Percentiles rank a stretch among this genome's conserved stretches.
phyloP scores from a whole-genome alignment of 2,888 invertebrate genomes.

The Trachelus tabidus region DNA sequence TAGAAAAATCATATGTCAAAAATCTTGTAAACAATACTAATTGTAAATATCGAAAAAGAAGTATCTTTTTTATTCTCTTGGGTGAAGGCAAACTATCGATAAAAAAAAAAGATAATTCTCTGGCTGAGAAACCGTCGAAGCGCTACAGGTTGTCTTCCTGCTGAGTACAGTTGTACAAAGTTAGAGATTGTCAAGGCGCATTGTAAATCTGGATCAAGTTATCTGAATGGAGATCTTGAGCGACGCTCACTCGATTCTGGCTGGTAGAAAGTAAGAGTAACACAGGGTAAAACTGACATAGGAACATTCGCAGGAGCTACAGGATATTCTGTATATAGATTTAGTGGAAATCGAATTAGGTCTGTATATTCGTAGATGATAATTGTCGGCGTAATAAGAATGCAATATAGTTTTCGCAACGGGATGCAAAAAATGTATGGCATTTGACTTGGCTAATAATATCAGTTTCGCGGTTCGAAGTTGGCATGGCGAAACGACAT shows the following conservation, averaged over 20 bases:
- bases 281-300: background rate
- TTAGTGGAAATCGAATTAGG: background rate
- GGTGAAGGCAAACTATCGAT: background rate
- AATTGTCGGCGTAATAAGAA: background rate
- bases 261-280: background rate
- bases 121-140: background rate
- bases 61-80: background rate
- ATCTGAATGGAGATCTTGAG: background rate
- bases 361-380: background rate
- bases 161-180: background rate
- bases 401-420: background rate
- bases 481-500: background rate
- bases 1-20: background rate
- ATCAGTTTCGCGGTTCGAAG: background rate
- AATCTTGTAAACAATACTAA: background rate
- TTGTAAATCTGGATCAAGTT: background rate
- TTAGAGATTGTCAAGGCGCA: background rate
- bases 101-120: background rate
- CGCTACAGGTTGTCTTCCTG: background rate
- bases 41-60: background rate
- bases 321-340: background rate
- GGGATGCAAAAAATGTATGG: background rate
- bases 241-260: background rate
- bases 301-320: background rate
- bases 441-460: background rate